These are phyloP conservation scores for Parelbella ahira DNA, from an alignment of 2,888 invertebrate genomes.

Conservation along the genomic window DNA sequence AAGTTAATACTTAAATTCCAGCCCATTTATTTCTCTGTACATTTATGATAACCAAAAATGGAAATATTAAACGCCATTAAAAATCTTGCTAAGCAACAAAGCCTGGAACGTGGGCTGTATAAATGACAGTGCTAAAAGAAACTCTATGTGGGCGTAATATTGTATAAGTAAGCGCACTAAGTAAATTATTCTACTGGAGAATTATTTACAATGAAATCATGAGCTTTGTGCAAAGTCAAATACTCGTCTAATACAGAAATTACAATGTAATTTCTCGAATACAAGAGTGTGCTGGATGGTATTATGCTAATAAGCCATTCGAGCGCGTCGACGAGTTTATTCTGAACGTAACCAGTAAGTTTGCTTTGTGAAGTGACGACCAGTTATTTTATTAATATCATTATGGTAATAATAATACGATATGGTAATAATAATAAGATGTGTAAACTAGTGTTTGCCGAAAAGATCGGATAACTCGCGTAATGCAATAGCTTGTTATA, in stretches of 20 bases:
- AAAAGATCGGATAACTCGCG: not conserved
- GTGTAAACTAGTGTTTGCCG: not conserved
- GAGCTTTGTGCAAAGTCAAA: conserved; percentile 32
- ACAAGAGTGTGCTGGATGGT: conserved; percentile 29
- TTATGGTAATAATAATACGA: not conserved
- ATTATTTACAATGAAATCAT: conserved; percentile 31
- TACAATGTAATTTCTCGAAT: conserved; percentile 20
- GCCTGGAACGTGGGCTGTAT: conserved; percentile 29
- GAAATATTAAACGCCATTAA: conserved; percentile 16
- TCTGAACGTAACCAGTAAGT: conserved; percentile 18
- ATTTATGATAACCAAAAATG: conserved; percentile 18
- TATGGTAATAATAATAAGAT: conserved; percentile 7
- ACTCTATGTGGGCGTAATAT: conserved; percentile 29
- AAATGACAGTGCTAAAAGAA: conserved; percentile 32
- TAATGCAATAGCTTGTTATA: not conserved
- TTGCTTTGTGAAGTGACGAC: conserved; percentile 23
- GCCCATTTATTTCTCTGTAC: conserved; percentile 1
- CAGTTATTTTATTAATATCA: not conserved
- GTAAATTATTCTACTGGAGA: conserved; percentile 32
- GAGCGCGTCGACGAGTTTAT: conserved; percentile 23
- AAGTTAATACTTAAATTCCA: not conserved
- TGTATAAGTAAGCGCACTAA: conserved; percentile 18
- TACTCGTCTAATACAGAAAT: conserved; percentile 28
- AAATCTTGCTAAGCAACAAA: conserved; percentile 23
- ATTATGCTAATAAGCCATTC: conserved; percentile 39